Percentiles rank a stretch among this genome's conserved stretches.
phyloP scores from a whole-genome alignment of 2,113 vertebrate species.

The Solea solea region DNA sequence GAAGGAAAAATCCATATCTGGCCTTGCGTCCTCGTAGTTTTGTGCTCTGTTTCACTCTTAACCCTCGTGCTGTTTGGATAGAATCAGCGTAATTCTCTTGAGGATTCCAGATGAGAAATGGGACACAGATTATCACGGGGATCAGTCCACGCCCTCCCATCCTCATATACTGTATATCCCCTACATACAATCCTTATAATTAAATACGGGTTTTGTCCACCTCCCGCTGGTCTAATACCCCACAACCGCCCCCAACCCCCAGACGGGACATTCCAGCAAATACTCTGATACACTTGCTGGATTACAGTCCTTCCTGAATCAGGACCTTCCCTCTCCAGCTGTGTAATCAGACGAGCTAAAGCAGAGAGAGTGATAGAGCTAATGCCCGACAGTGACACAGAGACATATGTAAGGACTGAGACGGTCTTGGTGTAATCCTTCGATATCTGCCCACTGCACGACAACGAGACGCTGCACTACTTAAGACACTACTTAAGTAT shows the following conservation, averaged over 20 bases:
- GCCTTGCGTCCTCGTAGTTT: conserved; percentile 6
- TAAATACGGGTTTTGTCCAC: conserved; percentile 31
- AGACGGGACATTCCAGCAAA: conserved; percentile 48
- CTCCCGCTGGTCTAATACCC: conserved; percentile 38
- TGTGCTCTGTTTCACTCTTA: conserved; percentile 14
- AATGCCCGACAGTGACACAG: conserved; percentile 26
- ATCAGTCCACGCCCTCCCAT: conserved; percentile 46
- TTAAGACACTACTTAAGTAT: too few species aligned
- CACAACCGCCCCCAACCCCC: conserved; percentile 1
- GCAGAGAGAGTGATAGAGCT: neutral
- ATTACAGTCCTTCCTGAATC: conserved; percentile 40
- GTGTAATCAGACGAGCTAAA: conserved; percentile 56
- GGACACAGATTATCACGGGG: conserved; percentile 46
- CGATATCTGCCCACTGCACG: conserved; percentile 25
- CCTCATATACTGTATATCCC: conserved; percentile 17
- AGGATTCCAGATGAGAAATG: conserved; percentile 40
- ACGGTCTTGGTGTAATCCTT: conserved; percentile 68
- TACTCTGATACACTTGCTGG: conserved; percentile 29
- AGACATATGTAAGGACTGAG: conserved; percentile 51
- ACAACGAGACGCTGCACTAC: too few species aligned
- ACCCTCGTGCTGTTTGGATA: conserved; percentile 6
- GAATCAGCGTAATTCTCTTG: conserved; percentile 25
- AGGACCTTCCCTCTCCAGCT: conserved; percentile 48
- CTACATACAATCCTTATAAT: conserved; percentile 10
- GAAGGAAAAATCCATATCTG: conserved; percentile 48